phyloP scores from a whole-genome alignment of 2,797 vertebrate genomes.

The Potorous gilbertii region DNA sequence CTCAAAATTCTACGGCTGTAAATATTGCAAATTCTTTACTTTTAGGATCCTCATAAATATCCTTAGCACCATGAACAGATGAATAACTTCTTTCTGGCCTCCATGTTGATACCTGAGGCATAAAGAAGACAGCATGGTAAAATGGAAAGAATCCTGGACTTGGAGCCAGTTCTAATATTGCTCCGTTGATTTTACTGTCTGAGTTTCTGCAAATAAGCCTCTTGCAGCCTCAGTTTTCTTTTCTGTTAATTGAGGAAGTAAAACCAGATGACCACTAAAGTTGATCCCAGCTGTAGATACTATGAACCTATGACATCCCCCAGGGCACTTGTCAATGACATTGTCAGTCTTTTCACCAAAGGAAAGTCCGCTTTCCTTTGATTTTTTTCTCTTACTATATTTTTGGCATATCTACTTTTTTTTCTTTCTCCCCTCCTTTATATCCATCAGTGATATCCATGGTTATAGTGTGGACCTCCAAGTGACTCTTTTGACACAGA shows the following conservation, averaged over 20 bases:
- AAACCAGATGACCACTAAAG: background rate
- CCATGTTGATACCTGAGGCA: background rate
- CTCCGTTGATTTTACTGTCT: background rate
- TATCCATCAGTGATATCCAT: background rate
- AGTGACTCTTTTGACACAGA: background rate
- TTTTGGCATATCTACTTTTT: background rate
- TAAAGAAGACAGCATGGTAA: background rate
- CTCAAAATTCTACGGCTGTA: background rate
- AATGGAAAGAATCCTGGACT: background rate
- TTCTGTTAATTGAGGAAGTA: background rate
- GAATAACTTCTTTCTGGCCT: background rate
- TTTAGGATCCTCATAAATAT: conserved; percentile 2
- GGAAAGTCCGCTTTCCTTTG: background rate
- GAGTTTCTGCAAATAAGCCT: background rate
- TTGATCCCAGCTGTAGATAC: background rate
- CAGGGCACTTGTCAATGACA: no score
- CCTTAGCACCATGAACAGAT: background rate
- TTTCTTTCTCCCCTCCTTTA: background rate
- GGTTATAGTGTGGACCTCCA: background rate
- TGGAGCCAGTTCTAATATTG: background rate
- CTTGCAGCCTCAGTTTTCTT: background rate
- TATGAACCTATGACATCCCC: background rate
- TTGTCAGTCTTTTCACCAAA: background rate
- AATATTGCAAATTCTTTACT: background rate
- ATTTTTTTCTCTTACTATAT: background rate